Percentiles rank a stretch among this genome's conserved stretches.
phyloP scores from a whole-genome alignment of 2,797 vertebrate species.

The Gymnoscopelus braueri region DNA sequence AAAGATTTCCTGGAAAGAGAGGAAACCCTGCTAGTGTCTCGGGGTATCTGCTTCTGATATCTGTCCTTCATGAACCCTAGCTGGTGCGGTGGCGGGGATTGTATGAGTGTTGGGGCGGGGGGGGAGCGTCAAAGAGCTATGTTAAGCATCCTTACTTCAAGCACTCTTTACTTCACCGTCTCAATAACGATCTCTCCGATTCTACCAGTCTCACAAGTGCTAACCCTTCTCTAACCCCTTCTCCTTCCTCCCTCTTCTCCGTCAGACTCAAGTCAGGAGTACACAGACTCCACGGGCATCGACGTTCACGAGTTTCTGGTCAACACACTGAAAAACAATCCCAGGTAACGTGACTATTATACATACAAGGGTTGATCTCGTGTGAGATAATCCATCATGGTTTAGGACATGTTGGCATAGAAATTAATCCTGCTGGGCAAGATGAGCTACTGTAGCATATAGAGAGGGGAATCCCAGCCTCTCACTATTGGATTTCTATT shows the following conservation, averaged over 20 bases:
- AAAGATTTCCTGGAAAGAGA: too few relatives aligned
- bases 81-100: neutral
- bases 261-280: slow-evolving; percentile 99
- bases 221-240: neutral
- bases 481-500: slow-evolving; percentile 6
- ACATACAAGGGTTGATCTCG: slow-evolving; percentile 7
- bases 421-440: neutral
- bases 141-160: slow-evolving; percentile 9
- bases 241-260: slow-evolving; percentile 28
- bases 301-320: slow-evolving; percentile 99
- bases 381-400: neutral
- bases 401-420: neutral
- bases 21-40: slow-evolving; percentile 1
- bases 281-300: slow-evolving; percentile 98
- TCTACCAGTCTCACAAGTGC: neutral
- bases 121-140: slow-evolving; percentile 19
- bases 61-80: slow-evolving; percentile 27
- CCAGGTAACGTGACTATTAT: slow-evolving; percentile 85
- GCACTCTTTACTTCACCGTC: neutral
- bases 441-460: neutral
- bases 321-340: slow-evolving; percentile 99
- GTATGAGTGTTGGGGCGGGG: slow-evolving; percentile 1
- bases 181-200: neutral
- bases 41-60: slow-evolving; percentile 23
- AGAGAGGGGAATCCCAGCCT: slow-evolving; percentile 10